phyloP scores from a whole-genome alignment of 2,888 invertebrate genomes.

The Sclerodermus sp. region DNA sequence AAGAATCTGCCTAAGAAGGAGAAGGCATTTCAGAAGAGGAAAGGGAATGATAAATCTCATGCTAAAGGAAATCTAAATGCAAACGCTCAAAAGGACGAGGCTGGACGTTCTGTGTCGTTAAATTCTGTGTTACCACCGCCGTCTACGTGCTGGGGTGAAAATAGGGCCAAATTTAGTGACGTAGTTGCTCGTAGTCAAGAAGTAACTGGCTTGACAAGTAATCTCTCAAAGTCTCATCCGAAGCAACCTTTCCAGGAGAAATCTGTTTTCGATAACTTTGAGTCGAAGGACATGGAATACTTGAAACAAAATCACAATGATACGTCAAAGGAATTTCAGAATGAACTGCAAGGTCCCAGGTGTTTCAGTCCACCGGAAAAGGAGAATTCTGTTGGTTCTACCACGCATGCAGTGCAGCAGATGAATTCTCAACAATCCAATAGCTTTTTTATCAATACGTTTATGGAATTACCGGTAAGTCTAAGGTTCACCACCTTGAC shows the following conservation, averaged over 20 bases:
- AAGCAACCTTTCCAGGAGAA: no score
- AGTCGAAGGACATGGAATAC: no score
- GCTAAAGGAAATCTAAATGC: slow-evolving; percentile 19
- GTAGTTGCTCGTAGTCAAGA: slow-evolving; percentile 63
- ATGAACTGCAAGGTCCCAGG: no score
- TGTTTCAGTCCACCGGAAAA: no score
- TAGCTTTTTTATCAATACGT: slow-evolving; percentile 49
- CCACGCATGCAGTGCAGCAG: slow-evolving; percentile 7
- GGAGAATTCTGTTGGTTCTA: no score
- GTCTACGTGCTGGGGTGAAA: slow-evolving; percentile 61
- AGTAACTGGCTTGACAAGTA: no score
- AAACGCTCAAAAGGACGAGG: slow-evolving; percentile 26
- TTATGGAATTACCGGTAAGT: slow-evolving; percentile 42
- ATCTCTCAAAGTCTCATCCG: no score
- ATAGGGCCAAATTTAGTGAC: slow-evolving; percentile 64
- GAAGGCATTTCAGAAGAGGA: slow-evolving; percentile 46
- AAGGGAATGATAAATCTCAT: slow-evolving; percentile 41
- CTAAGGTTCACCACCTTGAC: not conserved
- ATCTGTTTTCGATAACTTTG: no score
- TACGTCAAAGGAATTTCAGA: no score
- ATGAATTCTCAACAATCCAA: slow-evolving; percentile 35
- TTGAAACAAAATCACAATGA: no score
- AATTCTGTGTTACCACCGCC: slow-evolving; percentile 49
- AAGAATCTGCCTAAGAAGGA: slow-evolving; percentile 49
- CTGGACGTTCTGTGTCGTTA: slow-evolving; percentile 20